Percentiles rank a stretch among this genome's conserved stretches.
Conservation (phyloP, 2,797 vertebrate species). For the Leptodactylus fallax region DNA sequence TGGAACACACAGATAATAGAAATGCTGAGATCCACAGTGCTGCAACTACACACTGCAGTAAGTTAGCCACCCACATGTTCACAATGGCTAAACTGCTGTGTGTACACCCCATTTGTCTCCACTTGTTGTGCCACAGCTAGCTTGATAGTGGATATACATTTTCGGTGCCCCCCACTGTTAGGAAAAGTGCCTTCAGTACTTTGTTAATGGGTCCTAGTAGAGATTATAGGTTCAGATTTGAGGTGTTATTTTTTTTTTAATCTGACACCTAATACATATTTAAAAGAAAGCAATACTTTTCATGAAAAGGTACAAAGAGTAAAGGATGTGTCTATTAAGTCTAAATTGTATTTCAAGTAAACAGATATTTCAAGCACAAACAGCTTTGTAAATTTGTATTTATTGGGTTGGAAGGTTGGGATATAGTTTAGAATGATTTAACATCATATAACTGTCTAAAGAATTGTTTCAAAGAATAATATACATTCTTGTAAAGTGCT, state of each 20-base stretch:
- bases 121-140: no score
- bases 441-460: background rate
- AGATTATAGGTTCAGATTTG: background rate
- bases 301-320: background rate
- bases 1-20: no score
- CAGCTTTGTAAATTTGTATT: slow-evolving; percentile 14
- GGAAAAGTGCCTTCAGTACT: background rate
- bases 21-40: no score
- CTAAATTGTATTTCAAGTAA: background rate
- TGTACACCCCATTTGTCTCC: no score
- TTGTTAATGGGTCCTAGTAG: background rate
- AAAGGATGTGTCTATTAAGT: background rate
- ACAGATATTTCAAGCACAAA: background rate
- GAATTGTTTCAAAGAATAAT: background rate
- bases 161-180: no score
- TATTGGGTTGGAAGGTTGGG: background rate
- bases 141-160: no score
- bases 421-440: background rate
- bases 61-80: no score
- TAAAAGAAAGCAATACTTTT: background rate
- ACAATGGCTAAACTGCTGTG: no score
- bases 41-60: no score
- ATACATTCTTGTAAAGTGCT: slow-evolving; percentile 48
- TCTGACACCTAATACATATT: background rate
- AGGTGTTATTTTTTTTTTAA: background rate